A percentile compares a stretch with the other conserved stretches of the same genome.
Conservation (phyloP, 2,113 vertebrate species). For the Malurus elegans region DNA sequence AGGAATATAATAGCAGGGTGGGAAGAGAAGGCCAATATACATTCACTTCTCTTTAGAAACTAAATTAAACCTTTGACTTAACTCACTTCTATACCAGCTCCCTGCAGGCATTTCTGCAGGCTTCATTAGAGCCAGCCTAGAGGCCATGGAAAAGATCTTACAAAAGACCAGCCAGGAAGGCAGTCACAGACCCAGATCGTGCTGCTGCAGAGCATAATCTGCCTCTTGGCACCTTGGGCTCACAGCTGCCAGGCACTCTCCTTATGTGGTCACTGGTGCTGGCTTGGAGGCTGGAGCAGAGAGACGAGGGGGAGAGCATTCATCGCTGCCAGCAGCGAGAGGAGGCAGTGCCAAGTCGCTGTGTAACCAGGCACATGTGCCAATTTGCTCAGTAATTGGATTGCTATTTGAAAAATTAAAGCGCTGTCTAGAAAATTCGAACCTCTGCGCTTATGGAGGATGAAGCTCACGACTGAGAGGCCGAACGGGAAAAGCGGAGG, state of each 20-base stretch:
- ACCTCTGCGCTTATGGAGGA: background rate
- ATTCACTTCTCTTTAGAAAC: slow-evolving; percentile 37
- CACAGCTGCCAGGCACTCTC: slow-evolving; percentile 73
- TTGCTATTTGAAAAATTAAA: slow-evolving; percentile 77
- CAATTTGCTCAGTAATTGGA: slow-evolving; percentile 70
- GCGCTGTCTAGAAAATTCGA: slow-evolving; percentile 30
- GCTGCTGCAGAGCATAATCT: slow-evolving; percentile 30
- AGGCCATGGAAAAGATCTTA: slow-evolving; percentile 59
- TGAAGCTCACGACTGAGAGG: background rate
- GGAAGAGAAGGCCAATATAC: slow-evolving; percentile 52
- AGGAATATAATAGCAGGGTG: slow-evolving; percentile 46
- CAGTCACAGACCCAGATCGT: slow-evolving; percentile 35
- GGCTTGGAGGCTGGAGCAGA: slow-evolving; percentile 48
- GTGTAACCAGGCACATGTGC: slow-evolving; percentile 73
- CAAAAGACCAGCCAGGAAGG: slow-evolving; percentile 59
- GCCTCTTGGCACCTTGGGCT: slow-evolving; percentile 67
- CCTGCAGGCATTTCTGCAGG: slow-evolving; percentile 57
- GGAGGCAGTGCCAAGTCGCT: slow-evolving; percentile 67
- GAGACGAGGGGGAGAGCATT: slow-evolving; percentile 59
- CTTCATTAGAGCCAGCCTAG: slow-evolving; percentile 52
- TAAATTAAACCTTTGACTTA: slow-evolving; percentile 8
- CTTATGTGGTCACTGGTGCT: slow-evolving; percentile 64
- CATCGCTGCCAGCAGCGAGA: slow-evolving; percentile 63
- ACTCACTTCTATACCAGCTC: slow-evolving; percentile 53
- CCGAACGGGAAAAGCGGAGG: background rate